phyloP scores from a whole-genome alignment of 2,797 vertebrate species.

The Hypotaenidia philippensis region DNA sequence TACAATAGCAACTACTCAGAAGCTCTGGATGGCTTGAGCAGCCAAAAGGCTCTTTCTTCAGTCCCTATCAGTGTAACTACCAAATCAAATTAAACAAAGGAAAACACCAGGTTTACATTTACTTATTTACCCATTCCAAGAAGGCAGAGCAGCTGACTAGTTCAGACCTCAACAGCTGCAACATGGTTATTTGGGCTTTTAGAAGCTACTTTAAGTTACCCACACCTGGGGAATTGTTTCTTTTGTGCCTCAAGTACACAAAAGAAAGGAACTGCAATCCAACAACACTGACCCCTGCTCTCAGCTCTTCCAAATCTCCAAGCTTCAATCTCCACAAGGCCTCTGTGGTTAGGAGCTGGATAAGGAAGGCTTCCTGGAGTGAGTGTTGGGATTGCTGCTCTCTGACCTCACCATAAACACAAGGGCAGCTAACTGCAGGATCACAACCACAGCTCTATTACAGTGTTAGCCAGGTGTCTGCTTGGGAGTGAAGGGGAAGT shows the following conservation, averaged over 20 bases:
- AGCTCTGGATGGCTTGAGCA: neutral
- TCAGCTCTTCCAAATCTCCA: neutral
- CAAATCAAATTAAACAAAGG: neutral
- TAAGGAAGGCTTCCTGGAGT: neutral
- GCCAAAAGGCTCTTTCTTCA: neutral
- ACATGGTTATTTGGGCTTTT: neutral
- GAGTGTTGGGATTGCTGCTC: neutral
- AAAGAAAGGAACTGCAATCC: neutral
- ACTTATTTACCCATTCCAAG: neutral
- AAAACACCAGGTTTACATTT: neutral
- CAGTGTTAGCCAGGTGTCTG: neutral
- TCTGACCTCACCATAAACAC: neutral
- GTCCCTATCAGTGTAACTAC: neutral
- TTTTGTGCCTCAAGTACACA: neutral
- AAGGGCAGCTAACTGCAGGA: neutral
- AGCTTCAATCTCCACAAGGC: neutral
- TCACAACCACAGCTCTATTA: neutral
- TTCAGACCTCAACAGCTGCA: neutral
- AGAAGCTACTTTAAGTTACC: neutral
- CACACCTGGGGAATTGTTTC: neutral
- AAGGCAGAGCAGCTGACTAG: conserved; percentile 20
- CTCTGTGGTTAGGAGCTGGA: neutral
- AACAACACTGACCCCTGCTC: neutral
- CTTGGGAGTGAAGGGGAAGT: neutral
- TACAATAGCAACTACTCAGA: neutral